These are phyloP conservation scores for Paramormyrops hopkinsi DNA, from an alignment of 2,797 vertebrate species.

Conservation along the genomic window DNA sequence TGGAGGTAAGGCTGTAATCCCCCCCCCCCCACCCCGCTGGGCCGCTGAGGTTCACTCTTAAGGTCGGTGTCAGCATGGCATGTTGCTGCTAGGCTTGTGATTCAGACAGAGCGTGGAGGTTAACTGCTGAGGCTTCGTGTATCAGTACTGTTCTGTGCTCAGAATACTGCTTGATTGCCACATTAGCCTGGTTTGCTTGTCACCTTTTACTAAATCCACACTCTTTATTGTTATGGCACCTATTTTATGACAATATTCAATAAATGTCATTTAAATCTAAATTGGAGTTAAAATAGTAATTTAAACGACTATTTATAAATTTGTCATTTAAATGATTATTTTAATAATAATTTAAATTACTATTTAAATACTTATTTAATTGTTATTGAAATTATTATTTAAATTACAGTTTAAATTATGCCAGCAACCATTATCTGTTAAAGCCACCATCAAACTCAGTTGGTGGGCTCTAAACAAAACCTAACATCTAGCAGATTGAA, in stretches of 20 bases:
- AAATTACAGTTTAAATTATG: background rate
- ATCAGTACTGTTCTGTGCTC: background rate
- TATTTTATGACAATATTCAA: background rate
- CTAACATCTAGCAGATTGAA: background rate
- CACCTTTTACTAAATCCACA: background rate
- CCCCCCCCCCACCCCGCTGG: background rate
- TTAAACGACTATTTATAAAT: background rate
- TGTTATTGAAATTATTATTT: background rate
- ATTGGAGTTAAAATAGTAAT: background rate
- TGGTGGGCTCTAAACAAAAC: background rate
- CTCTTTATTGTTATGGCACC: background rate
- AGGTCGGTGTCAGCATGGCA: background rate
- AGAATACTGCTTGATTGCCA: background rate
- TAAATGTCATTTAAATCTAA: background rate
- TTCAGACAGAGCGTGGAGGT: background rate
- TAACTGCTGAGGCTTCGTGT: background rate
- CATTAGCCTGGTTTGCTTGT: background rate
- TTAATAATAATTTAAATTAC: background rate
- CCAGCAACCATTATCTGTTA: background rate
- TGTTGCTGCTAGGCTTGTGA: background rate
- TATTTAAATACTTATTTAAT: background rate
- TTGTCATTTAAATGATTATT: background rate
- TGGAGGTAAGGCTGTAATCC: conserved; percentile 64
- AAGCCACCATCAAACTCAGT: background rate
- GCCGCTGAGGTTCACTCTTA: background rate